Base-by-base conservation (phyloP, 2,797 vertebrate genomes). In the Kryptolebias ocellatus region DNA sequence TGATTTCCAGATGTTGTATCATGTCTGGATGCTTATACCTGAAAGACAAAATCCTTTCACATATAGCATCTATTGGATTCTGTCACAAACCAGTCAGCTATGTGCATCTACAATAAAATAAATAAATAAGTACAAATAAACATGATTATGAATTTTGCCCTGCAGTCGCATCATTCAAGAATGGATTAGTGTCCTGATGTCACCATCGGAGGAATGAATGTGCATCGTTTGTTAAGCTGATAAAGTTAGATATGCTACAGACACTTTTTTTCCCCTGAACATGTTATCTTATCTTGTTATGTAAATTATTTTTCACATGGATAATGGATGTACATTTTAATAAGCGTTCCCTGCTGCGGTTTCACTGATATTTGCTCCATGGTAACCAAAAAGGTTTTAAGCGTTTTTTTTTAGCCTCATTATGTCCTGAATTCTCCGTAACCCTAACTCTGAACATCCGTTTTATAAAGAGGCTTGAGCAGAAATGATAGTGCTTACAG, bases 121-220 rank as follows among this genome's bases (percentile, higher is more conserved):
- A 78, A 83, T 72, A 86, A 86, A 87, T 86, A 82, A 84, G 68
- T 39, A 64, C 55, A 85, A 85, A 88, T 72, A 79, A 88, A 87
- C 78, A 83, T 15, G 81, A 83, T 86, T 88, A 87, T 77, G 58
- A 87, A 67, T 87, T 88, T 79, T 73, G 69, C 82, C 89, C 81
- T 54, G 65, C 77, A 82, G 81, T 84, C 78, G 72, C 74, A 75
- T 82, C 76, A 66, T 82, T 87, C 84, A 67, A 83, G 64, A 73
- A 73, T 67, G 83, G 87, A 87, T 90, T 88, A 90, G 70, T 53
- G 58, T 87, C 78, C 57, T 69, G 74, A 80, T 83, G 78, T 67
- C 76, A 64, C 63, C 69, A 76, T 59, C 52, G 78, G 54, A 77
- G 79, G 74, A 81, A 77, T 66, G 66, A 54, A 69, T 79, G 61